Conservation (phyloP, 2,113 vertebrate genomes). For the Okapia johnstoni region DNA sequence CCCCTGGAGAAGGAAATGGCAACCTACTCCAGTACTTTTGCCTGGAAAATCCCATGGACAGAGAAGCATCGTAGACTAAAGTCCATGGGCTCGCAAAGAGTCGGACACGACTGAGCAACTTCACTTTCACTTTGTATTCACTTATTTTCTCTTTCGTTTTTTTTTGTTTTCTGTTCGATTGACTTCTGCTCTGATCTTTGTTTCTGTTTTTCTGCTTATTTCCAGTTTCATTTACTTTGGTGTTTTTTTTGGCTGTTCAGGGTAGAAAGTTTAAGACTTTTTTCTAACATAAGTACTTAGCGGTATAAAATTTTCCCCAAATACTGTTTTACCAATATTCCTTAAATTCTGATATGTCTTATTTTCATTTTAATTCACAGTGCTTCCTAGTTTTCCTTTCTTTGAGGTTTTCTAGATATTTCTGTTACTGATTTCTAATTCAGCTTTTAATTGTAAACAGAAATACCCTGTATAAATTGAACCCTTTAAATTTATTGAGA, state of each 20-base stretch:
- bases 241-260: not conserved
- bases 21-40: too few species aligned
- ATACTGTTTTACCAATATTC: not conserved
- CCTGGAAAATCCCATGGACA: too few species aligned
- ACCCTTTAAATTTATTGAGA: not conserved
- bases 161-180: not conserved
- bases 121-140: too few species aligned
- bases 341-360: not conserved
- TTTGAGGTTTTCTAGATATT: not conserved
- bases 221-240: not conserved
- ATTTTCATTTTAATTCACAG: not conserved
- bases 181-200: not conserved
- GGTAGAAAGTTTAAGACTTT: not conserved
- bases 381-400: not conserved
- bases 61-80: too few species aligned
- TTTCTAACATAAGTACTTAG: not conserved
- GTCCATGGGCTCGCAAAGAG: too few species aligned
- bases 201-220: not conserved
- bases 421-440: slow-evolving; percentile 11
- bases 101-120: too few species aligned
- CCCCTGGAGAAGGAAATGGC: too few species aligned
- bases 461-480: not conserved
- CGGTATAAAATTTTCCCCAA: not conserved
- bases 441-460: not conserved
- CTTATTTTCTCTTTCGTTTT: not conserved